Evolutionary conservation across 2,888 invertebrate species (phyloP).

Genomic region (Mimas tiliae): DNA sequence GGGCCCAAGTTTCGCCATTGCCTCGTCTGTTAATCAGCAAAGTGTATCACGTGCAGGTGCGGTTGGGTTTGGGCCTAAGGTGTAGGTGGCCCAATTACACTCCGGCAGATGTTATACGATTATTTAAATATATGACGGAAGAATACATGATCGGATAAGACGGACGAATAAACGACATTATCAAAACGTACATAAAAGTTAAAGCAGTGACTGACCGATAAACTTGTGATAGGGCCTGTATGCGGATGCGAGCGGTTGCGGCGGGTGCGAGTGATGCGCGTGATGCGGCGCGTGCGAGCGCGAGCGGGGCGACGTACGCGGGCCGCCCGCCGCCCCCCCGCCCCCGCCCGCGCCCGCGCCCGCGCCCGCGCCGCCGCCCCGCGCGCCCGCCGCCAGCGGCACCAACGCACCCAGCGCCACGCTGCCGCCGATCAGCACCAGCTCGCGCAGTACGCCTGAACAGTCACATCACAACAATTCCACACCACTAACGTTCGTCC

Average conservation of each 20-base stretch:
- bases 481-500: too few relatives aligned
- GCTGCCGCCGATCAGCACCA: slow-evolving; percentile 90
- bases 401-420: slow-evolving; percentile 93
- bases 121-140: too few relatives aligned
- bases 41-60: too few relatives aligned
- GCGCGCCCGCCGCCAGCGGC: slow-evolving; percentile 91
- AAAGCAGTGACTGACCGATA: slow-evolving; percentile 86
- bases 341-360: slow-evolving; percentile 40
- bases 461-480: not conserved
- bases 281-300: slow-evolving; percentile 93
- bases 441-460: slow-evolving; percentile 89
- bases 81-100: too few relatives aligned
- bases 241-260: slow-evolving; percentile 92
- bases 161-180: too few relatives aligned
- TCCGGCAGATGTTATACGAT: too few relatives aligned
- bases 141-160: too few relatives aligned
- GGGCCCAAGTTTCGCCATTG: too few relatives aligned
- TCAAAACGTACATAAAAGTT: too few relatives aligned
- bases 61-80: too few relatives aligned
- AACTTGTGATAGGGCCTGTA: slow-evolving; percentile 95
- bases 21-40: too few relatives aligned
- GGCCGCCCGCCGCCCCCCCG: not conserved
- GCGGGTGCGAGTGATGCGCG: slow-evolving; percentile 68
- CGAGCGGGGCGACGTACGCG: slow-evolving; percentile 86
- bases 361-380: slow-evolving; percentile 86